Evolutionary conservation across 2,888 invertebrate species (phyloP).

Genomic region (Diachrysia chrysitis): DNA sequence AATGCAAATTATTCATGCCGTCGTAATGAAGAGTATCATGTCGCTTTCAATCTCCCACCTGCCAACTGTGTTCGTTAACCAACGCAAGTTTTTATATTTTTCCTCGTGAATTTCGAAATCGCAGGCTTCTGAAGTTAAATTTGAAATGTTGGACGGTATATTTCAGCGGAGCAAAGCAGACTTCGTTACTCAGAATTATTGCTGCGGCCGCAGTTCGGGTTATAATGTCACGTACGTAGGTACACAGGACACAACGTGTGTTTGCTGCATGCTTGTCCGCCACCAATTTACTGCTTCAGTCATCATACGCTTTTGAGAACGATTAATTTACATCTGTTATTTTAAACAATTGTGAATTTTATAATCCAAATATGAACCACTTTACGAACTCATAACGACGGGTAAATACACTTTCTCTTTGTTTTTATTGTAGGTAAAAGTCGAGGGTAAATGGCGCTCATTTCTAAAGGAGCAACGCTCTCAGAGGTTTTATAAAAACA

Average conservation of each 20-base stretch:
- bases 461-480: slow-evolving; percentile 21
- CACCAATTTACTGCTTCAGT: slow-evolving; percentile 55
- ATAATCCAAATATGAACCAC: slow-evolving; percentile 24
- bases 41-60: slow-evolving; percentile 60
- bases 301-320: slow-evolving; percentile 13
- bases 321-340: slow-evolving; percentile 27
- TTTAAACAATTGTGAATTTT: slow-evolving; percentile 29
- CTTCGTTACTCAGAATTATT: slow-evolving; percentile 64
- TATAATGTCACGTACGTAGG: slow-evolving; percentile 31
- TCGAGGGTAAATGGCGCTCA: slow-evolving; percentile 32
- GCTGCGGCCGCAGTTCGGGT: slow-evolving; percentile 57
- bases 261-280: slow-evolving; percentile 50
- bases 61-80: slow-evolving; percentile 59
- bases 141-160: slow-evolving; percentile 63
- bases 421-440: slow-evolving; percentile 43
- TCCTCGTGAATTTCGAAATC: slow-evolving; percentile 50
- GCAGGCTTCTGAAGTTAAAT: slow-evolving; percentile 56
- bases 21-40: slow-evolving; percentile 63
- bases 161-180: slow-evolving; percentile 54
- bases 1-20: slow-evolving; percentile 64
- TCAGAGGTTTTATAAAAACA: slow-evolving; percentile 26
- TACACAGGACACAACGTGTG: slow-evolving; percentile 27
- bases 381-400: slow-evolving; percentile 21
- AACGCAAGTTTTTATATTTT: slow-evolving; percentile 52
- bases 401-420: slow-evolving; percentile 45